Evolutionary conservation across 1,140 invertebrate species (phyloP).

Genomic region (Latrodectus geometricus): DNA sequence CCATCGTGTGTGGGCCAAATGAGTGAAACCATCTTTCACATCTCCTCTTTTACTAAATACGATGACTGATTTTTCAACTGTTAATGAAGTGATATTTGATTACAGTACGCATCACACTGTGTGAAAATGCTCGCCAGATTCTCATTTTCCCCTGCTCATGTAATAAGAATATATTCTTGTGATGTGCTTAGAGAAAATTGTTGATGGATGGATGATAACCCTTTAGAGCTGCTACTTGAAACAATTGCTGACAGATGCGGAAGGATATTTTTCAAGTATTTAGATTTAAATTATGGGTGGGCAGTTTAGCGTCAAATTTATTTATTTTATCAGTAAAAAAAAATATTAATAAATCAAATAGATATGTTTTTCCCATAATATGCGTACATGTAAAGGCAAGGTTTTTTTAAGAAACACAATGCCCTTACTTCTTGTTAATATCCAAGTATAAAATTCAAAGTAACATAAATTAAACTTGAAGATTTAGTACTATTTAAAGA

Average conservation of each 20-base stretch:
- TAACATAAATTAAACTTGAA: too few species aligned
- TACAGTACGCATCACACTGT: background rate
- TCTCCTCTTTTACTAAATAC: constrained; percentile 8
- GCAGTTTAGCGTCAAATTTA: background rate
- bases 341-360: too few species aligned
- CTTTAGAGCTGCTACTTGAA: constrained; percentile 12
- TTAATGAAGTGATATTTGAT: constrained; percentile 10
- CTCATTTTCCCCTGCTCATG: background rate
- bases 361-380: too few species aligned
- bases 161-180: background rate
- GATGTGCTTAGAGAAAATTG: constrained; percentile 32
- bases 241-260: constrained; percentile 11
- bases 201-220: constrained; percentile 33
- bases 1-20: constrained; percentile 7
- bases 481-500: too few species aligned
- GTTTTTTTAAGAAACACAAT: too few species aligned
- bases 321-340: too few species aligned
- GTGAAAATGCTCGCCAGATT: background rate
- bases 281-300: constrained; percentile 16
- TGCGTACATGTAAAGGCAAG: too few species aligned
- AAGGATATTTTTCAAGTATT: background rate
- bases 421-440: too few species aligned
- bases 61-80: constrained; percentile 42
- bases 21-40: constrained; percentile 45
- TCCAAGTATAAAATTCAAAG: too few species aligned